Percentiles rank a stretch among this genome's conserved stretches.
Conservation (phyloP, 2,113 vertebrate genomes). For the Microtus oregoni region DNA sequence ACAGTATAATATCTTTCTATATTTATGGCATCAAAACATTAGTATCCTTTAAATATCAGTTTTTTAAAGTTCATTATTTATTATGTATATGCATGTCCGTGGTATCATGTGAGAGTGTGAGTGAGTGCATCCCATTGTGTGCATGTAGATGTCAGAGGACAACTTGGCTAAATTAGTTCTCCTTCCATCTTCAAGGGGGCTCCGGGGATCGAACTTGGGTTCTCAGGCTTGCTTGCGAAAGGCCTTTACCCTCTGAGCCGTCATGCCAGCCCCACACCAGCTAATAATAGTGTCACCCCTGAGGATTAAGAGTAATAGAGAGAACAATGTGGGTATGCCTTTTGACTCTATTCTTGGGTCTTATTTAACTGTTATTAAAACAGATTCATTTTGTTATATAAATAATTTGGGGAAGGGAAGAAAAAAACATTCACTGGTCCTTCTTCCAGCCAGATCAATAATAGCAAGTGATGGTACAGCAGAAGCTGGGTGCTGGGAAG, state of each 20-base stretch:
- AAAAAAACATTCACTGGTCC: not conserved
- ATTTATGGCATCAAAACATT: not conserved
- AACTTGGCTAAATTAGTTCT: not conserved
- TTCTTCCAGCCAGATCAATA: not conserved
- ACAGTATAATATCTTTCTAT: not conserved
- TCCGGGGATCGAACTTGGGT: not conserved
- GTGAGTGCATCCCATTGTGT: no score
- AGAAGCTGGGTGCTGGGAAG: accelerated
- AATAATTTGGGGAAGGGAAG: not conserved
- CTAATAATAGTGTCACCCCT: not conserved
- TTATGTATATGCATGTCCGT: not conserved
- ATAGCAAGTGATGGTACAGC: not conserved
- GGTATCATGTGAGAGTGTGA: not conserved
- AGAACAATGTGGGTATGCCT: not conserved
- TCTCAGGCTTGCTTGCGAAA: not conserved
- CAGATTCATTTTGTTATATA: not conserved
- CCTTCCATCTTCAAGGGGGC: not conserved
- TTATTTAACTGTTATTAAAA: conserved; percentile 18
- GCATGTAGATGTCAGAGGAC: not conserved
- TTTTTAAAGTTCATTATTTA: not conserved
- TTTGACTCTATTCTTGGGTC: not conserved
- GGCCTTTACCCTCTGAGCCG: not conserved
- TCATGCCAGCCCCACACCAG: not conserved
- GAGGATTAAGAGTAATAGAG: not conserved
- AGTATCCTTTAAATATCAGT: not conserved